Evolutionary conservation across 2,113 vertebrate genomes (phyloP), one percentile per base, ranked within the genome.

Genomic region (Hippopotamus amphibius): DNA sequence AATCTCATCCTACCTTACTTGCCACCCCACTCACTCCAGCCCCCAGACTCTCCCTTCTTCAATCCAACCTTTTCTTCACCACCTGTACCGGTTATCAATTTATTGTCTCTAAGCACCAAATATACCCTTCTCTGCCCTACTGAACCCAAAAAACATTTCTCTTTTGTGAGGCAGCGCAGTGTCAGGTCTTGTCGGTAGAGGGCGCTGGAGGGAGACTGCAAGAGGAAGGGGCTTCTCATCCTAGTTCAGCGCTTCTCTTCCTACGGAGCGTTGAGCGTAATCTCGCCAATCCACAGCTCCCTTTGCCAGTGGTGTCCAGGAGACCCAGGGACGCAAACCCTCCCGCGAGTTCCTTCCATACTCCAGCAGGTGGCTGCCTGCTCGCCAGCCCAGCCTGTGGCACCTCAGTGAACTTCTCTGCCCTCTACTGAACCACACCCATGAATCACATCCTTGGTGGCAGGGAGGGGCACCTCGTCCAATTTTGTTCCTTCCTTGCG

Each of bases 21-120:
- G 0, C 5, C 1, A 7, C 22, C 16, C 17, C 4, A 4, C 21
- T 13, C 15, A 48, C 83, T 81, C 9, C 10, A 33, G 46, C 14
- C 15, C 69, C 37, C 61, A 53, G 16, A 57, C 1, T 13, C 37
- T 50, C 17, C 14, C 15, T 22, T 81, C 17, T 77, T 90, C 37
- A 72, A 71, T 30, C 15, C 76, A 93, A 66, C 1, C 16, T 82
- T 76, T 19, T 80, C 21, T 37, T 92, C 74, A 57, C 22, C 26
- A 28, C 22, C 6, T 55, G 3, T 48, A 7, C 28, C 46, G 59
- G 2, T 28, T 59, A 61, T 12, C 12, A 37, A 37, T 22, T 57
- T 53, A 77, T 19, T 87, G n/a, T 50, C 57, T 96, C 43, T 84
- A 71, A 84, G 22, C 17, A 26, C 59, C 43, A 74, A 65, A 65